Percentiles rank a stretch among this genome's conserved stretches.
Evolutionary conservation across 2,888 invertebrate species (phyloP).

Genomic region (Nemapogon koenigi): DNA sequence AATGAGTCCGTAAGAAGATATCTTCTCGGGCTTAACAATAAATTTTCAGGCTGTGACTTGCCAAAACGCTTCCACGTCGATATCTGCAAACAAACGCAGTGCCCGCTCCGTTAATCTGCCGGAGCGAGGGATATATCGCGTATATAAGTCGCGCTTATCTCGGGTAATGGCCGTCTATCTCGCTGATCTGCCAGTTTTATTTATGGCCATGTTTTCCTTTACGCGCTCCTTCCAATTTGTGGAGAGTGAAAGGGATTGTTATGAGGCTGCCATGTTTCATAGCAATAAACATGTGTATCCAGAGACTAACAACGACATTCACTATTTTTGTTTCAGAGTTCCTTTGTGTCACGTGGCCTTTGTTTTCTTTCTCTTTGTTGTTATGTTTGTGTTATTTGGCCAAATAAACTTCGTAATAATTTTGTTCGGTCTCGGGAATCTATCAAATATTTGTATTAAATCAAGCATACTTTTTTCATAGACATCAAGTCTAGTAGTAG

Average conservation of each 20-base stretch:
- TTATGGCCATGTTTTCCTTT: conserved; percentile 64
- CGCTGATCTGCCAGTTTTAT: conserved; percentile 63
- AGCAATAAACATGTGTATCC: conserved; percentile 62
- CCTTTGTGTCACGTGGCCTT: conserved; percentile 32
- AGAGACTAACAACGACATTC: conserved; percentile 54
- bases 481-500: too few relatives aligned
- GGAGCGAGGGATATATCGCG: conserved; percentile 48
- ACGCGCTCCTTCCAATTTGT: conserved; percentile 63
- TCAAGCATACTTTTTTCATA: too few relatives aligned
- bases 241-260: conserved; percentile 64
- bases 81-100: conserved; percentile 58
- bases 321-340: conserved; percentile 38
- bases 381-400: too few relatives aligned
- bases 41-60: conserved; percentile 52
- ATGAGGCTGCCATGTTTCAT: conserved; percentile 60
- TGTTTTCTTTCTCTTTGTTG: conserved; percentile 22
- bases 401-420: too few relatives aligned
- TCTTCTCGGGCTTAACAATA: conserved; percentile 54
- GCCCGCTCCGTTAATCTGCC: conserved; percentile 54
- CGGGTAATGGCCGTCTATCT: conserved; percentile 61
- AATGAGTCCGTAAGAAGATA: conserved; percentile 64
- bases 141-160: conserved; percentile 61
- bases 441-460: too few relatives aligned
- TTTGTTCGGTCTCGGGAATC: too few relatives aligned
- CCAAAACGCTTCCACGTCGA: conserved; percentile 54